Evolutionary conservation across 2,888 invertebrate genomes (phyloP), one percentile per base, ranked within the genome.

Genomic region (Brenthis daphne): DNA sequence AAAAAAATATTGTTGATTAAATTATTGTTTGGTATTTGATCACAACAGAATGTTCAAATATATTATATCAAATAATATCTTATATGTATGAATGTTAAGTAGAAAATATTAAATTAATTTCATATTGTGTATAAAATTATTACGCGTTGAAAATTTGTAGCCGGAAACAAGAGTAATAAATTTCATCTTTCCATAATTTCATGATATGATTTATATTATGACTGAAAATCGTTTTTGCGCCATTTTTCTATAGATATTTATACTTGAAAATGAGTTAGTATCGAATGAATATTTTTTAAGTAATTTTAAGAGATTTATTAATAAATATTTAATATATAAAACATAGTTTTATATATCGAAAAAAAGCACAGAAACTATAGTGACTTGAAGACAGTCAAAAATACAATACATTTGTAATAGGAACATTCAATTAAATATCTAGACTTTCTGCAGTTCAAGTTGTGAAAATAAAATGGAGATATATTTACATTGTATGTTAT

Each of bases 131-230:
- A 83, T 82, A 84, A 82, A 84, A 87, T 87, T 82, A 85, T 82
- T 80, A 75, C 79, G 77, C 83, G 84, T 81, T 86, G 89, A 85
- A 88, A 89, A 88, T 89, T 89, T 86, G 87, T 86, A 84, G 86
- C 85, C 87, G 87, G 85, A 88, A 81, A 85, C 83, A 79, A 80
- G 80, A 75, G 88, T 83, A 84, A 90, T 90, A 90, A 90, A 90
- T 90, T 90, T 88, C 82, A 84, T 84, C 86, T 85, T 85, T 83
- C 85, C 90, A 85, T 90, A 88, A 90, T 88, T 89, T 79, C 77
- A 80, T 77, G 81, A 82, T 81, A 80, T 89, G 88, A 90, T 90
- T 90, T 89, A 90, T 83, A 79, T 75, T 82, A 78, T 83, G 50
- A 57, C 29, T 66, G 58, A 66, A 68, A 71, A 64, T 47, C 58